Conservation (phyloP, 2,113 vertebrate genomes). For the Potamarius usumacintae region DNA sequence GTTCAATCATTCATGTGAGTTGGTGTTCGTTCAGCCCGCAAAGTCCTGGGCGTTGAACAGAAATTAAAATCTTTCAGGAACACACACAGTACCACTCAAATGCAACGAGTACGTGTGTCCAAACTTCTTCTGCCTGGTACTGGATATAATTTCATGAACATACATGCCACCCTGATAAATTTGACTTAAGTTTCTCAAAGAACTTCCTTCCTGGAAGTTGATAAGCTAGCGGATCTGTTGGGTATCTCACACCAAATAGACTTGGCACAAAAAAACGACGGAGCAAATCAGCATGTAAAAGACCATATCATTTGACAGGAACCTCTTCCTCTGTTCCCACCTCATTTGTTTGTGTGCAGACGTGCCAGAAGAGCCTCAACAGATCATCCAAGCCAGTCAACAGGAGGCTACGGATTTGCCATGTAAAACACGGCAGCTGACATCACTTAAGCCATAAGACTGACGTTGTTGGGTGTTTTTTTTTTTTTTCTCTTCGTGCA, state of each 20-base stretch:
- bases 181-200: too few species aligned
- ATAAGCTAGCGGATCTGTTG: not conserved
- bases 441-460: conserved; percentile 29
- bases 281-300: not conserved
- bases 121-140: too few species aligned
- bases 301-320: conserved; percentile 28
- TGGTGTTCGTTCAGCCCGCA: not conserved
- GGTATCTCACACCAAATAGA: not conserved
- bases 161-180: not conserved
- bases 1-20: not conserved
- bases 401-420: conserved; percentile 40
- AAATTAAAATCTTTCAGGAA: not conserved
- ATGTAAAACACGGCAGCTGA: conserved; percentile 48
- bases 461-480: not conserved
- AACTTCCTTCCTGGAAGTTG: not conserved
- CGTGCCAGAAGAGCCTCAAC: conserved; percentile 16
- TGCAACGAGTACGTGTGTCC: too few species aligned
- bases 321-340: conserved; percentile 24
- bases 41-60: not conserved
- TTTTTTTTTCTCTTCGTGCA: conserved; percentile 18
- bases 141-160: too few species aligned
- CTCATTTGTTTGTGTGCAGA: conserved; percentile 47
- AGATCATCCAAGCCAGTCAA: conserved; percentile 27
- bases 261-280: not conserved
- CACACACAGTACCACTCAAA: too few species aligned